phyloP scores from a whole-genome alignment of 2,797 vertebrate genomes.

The Xerus rutilus region DNA sequence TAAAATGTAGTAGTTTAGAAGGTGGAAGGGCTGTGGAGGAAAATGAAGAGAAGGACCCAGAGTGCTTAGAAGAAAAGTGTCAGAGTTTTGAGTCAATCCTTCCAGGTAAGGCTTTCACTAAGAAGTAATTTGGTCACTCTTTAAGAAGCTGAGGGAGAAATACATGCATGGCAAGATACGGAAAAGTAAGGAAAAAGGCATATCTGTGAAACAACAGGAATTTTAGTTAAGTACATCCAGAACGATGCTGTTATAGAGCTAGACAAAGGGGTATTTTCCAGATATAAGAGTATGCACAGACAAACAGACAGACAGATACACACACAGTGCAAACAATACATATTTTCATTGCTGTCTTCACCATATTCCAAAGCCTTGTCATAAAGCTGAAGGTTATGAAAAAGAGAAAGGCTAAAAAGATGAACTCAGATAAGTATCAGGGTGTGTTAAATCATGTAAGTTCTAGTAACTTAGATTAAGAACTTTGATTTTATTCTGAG shows the following conservation, averaged over 20 bases:
- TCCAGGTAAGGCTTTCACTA: not conserved
- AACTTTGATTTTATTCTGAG: not conserved
- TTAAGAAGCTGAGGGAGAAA: conserved; percentile 2
- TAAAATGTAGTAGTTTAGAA: not conserved
- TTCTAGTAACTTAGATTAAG: not conserved
- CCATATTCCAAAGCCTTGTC: not conserved
- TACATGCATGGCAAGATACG: not conserved
- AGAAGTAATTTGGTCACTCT: not conserved
- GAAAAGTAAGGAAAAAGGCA: not conserved
- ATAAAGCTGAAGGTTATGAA: not conserved
- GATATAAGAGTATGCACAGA: not conserved
- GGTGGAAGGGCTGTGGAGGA: not conserved
- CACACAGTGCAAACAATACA: not conserved
- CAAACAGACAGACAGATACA: not conserved
- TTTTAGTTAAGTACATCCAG: not conserved
- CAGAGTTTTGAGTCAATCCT: not conserved
- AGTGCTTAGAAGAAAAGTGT: not conserved
- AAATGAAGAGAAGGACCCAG: not conserved
- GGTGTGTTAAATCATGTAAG: not conserved
- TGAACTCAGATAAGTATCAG: not conserved
- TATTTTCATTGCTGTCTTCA: not conserved
- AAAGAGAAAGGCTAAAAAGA: not conserved
- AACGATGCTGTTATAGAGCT: too few species aligned
- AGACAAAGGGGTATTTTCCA: not conserved
- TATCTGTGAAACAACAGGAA: not conserved